Base-by-base conservation (phyloP, 1,140 invertebrate genomes). In the Brachionus rubens region DNA sequence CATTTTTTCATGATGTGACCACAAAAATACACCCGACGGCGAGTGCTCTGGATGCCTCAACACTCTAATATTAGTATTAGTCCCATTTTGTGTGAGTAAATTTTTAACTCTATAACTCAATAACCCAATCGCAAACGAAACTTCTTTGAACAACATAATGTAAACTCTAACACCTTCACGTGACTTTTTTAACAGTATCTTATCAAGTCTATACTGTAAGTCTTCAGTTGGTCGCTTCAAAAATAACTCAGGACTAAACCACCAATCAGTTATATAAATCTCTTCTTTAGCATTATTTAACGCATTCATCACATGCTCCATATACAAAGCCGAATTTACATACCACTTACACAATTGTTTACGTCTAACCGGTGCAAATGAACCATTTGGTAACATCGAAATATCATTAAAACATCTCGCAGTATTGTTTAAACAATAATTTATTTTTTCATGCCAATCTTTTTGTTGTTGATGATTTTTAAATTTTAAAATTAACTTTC, bases 1-100 rank as follows among this genome's bases (percentile, higher is more conserved):
- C 14, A 96, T 89, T 86, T 98, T 99, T 84, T 98, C 96, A 84
- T 99, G 96, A 86, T 99, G 96, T 1, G 96, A 94, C 95, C 95
- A 98, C 33, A 98, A 87, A 79, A 94, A 89, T 0, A 96, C 88
- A 9, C 56, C 48, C 2, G 88, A 91, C 78, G 90, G 89, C 4
- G 92, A 91, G 83, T 98, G 94, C 87, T 98, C 94, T 12, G 96
- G 96, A 87, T 99, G 94, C 14, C 96, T 87, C 77, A 98, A 87
- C 28, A 94, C 90, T 91, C 92, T 76, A 40, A 78, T 78, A 21
- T 78, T 68, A 24, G 59, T 33, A 70, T 78, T 77, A 10, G 41
- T 52, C 1, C 52, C 50, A 9, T 77, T 77, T n/a, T 59, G 40
- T 21, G 28, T 76, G 21, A 98, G 85, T 76, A 87, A 88, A 80